phyloP scores from a whole-genome alignment of 2,888 invertebrate species.

The Lampropteryx suffumata region DNA sequence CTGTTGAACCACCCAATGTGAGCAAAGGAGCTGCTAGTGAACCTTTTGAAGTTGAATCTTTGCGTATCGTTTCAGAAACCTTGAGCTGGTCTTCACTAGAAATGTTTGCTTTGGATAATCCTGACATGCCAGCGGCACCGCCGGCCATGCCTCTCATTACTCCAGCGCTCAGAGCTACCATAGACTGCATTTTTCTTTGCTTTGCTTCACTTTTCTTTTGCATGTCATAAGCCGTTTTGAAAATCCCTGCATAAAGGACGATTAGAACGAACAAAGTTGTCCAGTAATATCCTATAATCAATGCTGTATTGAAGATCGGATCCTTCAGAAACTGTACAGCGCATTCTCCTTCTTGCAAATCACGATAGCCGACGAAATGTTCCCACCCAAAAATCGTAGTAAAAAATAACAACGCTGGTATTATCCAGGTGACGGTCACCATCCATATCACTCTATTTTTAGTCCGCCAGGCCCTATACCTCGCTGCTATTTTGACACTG shows the following conservation, averaged over 20 bases:
- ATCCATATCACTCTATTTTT: slow-evolving; percentile 96
- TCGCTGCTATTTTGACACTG: slow-evolving; percentile 98
- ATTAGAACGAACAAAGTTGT: slow-evolving; percentile 97
- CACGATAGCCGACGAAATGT: slow-evolving; percentile 96
- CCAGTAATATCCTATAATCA: slow-evolving; percentile 99
- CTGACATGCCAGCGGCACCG: slow-evolving; percentile 92
- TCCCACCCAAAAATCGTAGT: slow-evolving; percentile 99
- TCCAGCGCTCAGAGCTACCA: slow-evolving; percentile 95
- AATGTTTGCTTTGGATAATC: slow-evolving; percentile 89
- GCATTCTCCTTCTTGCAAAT: slow-evolving; percentile 93
- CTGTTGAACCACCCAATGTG: slow-evolving; percentile 75
- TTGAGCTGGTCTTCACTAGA: slow-evolving; percentile 88
- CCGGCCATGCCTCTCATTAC: slow-evolving; percentile 96
- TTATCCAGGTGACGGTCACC: slow-evolving; percentile 98
- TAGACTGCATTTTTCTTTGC: slow-evolving; percentile 96
- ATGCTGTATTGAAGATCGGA: slow-evolving; percentile 97
- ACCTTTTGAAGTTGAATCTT: slow-evolving; percentile 67
- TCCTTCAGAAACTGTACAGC: slow-evolving; percentile 98
- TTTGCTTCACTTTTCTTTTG: slow-evolving; percentile 98
- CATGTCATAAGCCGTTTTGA: slow-evolving; percentile 98
- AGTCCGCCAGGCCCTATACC: slow-evolving; percentile 98
- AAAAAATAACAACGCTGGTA: slow-evolving; percentile 97
- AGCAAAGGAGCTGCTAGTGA: slow-evolving; percentile 68
- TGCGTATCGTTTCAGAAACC: slow-evolving; percentile 64
- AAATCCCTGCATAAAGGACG: slow-evolving; percentile 97